A percentile compares a stretch with the other conserved stretches of the same genome.
Conservation (phyloP, 2,113 vertebrate species). For the Calyptomena viridis region DNA sequence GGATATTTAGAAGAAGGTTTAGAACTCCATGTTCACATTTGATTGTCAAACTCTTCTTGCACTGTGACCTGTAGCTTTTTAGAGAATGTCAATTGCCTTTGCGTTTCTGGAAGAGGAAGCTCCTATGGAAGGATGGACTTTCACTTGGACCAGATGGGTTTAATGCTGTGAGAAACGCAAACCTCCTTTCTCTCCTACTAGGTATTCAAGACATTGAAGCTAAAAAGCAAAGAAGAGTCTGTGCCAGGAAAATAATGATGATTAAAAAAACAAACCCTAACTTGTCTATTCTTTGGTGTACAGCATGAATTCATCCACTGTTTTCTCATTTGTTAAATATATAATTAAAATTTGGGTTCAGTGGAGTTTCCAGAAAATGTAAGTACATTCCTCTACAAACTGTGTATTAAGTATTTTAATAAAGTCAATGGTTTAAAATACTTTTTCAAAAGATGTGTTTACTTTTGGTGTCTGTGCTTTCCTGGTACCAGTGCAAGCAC, state of each 20-base stretch:
- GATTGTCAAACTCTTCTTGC: not conserved
- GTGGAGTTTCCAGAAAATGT: slow-evolving; percentile 70
- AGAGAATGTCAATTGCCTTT: not conserved
- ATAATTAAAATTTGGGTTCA: slow-evolving; percentile 65
- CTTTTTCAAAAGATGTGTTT: not conserved
- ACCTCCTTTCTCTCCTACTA: slow-evolving; percentile 7
- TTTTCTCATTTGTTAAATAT: slow-evolving; percentile 62
- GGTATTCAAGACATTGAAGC: slow-evolving; percentile 5
- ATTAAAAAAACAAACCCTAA: not conserved
- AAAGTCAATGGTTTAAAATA: slow-evolving; percentile 73
- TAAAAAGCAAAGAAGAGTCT: slow-evolving; percentile 20
- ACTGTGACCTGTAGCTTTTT: not conserved
- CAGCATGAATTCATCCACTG: slow-evolving; percentile 50
- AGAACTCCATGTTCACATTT: not conserved
- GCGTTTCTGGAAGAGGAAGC: not conserved
- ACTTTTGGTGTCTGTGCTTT: not conserved
- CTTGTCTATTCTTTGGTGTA: slow-evolving; percentile 37
- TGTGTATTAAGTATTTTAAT: slow-evolving; percentile 74
- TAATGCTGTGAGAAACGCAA: not conserved
- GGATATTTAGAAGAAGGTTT: not conserved
- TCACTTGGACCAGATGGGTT: not conserved
- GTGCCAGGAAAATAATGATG: not conserved
- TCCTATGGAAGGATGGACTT: not conserved
- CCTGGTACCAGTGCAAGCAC: not conserved
- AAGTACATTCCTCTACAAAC: slow-evolving; percentile 75